Percentiles rank a stretch among this genome's conserved stretches.
Evolutionary conservation across 2,888 invertebrate genomes (phyloP).

Genomic region (Mechanitis messenoides): DNA sequence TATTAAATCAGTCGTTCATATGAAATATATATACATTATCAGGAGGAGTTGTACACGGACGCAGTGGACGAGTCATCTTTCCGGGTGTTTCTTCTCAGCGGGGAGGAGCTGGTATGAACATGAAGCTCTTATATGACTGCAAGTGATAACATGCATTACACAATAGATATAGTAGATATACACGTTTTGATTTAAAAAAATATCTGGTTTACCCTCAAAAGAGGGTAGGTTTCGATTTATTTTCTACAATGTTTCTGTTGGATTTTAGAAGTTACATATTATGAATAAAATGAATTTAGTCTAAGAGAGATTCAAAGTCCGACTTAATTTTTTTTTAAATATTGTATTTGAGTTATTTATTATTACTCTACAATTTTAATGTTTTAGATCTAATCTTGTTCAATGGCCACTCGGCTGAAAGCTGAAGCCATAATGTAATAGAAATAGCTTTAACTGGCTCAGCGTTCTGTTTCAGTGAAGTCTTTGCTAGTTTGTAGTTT

Average conservation of each 20-base stretch:
- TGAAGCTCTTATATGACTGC: slow-evolving; percentile 32
- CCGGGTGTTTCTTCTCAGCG: slow-evolving; percentile 62
- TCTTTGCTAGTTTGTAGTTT: slow-evolving; percentile 19
- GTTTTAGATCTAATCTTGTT: slow-evolving; percentile 1
- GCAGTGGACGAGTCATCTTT: slow-evolving; percentile 66
- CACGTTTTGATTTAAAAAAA: not conserved
- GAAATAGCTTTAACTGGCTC: not conserved
- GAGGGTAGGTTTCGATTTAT: not conserved
- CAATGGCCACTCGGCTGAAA: not conserved
- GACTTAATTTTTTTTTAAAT: not conserved
- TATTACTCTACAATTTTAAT: slow-evolving; percentile 5
- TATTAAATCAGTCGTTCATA: no score
- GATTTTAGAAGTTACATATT: not conserved
- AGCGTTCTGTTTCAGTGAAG: slow-evolving; percentile 3
- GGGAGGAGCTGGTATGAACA: slow-evolving; percentile 44
- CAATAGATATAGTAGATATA: not conserved
- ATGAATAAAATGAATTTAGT: not conserved
- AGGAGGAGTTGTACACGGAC: slow-evolving; percentile 69
- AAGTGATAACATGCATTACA: slow-evolving; percentile 30
- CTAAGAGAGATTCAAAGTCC: not conserved
- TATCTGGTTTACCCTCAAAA: no score
- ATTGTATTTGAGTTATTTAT: slow-evolving; percentile 7
- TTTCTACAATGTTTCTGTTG: not conserved
- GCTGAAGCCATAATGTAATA: not conserved
- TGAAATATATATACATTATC: not conserved